These are phyloP conservation scores for Oophaga sylvatica DNA, from an alignment of 2,797 vertebrate genomes.

Conservation along the genomic window DNA sequence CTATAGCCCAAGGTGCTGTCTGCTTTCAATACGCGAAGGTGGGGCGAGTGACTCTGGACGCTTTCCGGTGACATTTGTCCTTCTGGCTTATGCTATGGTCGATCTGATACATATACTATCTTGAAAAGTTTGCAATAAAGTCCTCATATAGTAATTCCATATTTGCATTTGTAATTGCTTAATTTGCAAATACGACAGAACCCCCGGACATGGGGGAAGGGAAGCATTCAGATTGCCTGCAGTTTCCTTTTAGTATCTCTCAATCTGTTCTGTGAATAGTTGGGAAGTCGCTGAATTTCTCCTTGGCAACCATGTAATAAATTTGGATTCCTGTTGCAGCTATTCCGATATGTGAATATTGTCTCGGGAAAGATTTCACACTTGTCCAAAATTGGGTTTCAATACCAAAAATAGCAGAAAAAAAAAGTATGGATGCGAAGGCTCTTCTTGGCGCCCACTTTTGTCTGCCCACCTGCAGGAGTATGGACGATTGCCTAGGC, in stretches of 20 bases:
- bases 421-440: too few species aligned
- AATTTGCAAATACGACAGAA: neutral
- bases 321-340: neutral
- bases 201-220: neutral
- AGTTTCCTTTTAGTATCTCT: neutral
- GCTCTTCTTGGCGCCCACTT: too few species aligned
- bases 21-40: slow-evolving; percentile 21
- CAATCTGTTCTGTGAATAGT: neutral
- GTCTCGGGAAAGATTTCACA: neutral
- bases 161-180: neutral
- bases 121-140: too few species aligned
- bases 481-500: too few species aligned
- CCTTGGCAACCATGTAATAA: neutral
- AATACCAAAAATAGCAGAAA: too few species aligned
- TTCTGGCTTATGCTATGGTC: neutral
- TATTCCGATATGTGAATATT: neutral
- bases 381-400: too few species aligned
- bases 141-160: neutral
- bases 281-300: neutral
- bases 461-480: too few species aligned
- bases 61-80: neutral
- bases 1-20: slow-evolving; percentile 34
- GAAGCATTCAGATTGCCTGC: neutral
- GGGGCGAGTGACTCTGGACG: neutral
- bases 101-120: neutral